Percentiles rank a stretch among this genome's conserved stretches.
Conservation (phyloP, 2,888 invertebrate species). For the Stenodema calcarata region DNA sequence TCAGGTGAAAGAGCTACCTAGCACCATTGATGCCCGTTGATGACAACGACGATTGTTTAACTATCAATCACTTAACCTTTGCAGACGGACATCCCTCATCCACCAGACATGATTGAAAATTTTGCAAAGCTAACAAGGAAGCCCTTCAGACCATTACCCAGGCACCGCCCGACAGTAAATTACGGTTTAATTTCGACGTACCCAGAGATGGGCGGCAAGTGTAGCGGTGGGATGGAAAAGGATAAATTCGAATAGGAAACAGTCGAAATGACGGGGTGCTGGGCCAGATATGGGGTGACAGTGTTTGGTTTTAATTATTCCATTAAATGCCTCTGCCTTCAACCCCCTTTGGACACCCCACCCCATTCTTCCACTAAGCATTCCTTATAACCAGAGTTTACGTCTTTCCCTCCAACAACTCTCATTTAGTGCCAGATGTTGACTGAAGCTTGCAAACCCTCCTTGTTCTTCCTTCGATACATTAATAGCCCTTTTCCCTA, state of each 20-base stretch:
- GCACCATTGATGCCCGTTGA: no score
- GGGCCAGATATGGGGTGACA: slow-evolving; percentile 32
- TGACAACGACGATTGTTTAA: no score
- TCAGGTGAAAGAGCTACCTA: no score
- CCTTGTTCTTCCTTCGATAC: background rate
- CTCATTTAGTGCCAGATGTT: slow-evolving; percentile 29
- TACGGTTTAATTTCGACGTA: slow-evolving; percentile 26
- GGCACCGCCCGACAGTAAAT: background rate
- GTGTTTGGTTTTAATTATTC: slow-evolving; percentile 50
- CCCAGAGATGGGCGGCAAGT: background rate
- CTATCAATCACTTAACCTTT: no score
- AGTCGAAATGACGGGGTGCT: slow-evolving; percentile 32
- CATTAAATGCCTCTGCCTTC: slow-evolving; percentile 32
- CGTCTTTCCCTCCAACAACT: background rate
- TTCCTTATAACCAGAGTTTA: background rate
- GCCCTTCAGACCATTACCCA: background rate
- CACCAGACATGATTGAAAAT: no score
- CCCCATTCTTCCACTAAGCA: background rate
- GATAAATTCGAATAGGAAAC: slow-evolving; percentile 38
- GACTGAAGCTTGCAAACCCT: slow-evolving; percentile 7
- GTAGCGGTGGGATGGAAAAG: background rate
- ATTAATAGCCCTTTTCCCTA: background rate
- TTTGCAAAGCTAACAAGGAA: background rate
- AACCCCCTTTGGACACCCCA: background rate
- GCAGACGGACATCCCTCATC: no score